Percentiles rank a stretch among this genome's conserved stretches.
These are phyloP conservation scores for Microctenopoma lineatum DNA, from an alignment of 2,797 vertebrate genomes.

Conservation along the genomic window DNA sequence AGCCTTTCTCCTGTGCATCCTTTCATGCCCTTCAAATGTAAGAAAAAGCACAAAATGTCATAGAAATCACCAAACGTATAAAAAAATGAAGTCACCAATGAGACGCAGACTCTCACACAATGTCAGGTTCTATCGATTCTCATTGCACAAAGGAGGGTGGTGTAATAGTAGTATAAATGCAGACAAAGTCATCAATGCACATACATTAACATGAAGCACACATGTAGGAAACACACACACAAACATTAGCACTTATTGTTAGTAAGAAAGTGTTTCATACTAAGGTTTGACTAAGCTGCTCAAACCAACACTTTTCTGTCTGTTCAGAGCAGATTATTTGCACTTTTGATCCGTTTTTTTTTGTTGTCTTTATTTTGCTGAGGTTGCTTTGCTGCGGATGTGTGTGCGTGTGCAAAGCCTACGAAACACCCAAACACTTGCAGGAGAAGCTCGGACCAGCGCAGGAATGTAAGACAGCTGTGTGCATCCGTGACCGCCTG, in stretches of 20 bases:
- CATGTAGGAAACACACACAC: conserved; percentile 31
- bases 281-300: conserved; percentile 49
- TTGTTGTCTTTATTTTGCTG: conserved; percentile 45
- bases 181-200: conserved; percentile 62
- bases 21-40: conserved; percentile 48
- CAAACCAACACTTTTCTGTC: conserved; percentile 36
- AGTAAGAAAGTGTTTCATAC: conserved; percentile 13
- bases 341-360: conserved; percentile 68
- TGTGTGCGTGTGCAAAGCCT: conserved; percentile 18
- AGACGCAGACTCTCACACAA: conserved; percentile 11
- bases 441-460: conserved; percentile 31
- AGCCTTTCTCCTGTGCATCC: conserved; percentile 29
- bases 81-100: not conserved
- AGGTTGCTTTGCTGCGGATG: conserved; percentile 30
- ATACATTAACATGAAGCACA: conserved; percentile 40
- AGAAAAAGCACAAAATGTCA: conserved; percentile 10
- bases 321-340: conserved; percentile 64
- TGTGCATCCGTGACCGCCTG: conserved; percentile 39
- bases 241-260: conserved; percentile 8
- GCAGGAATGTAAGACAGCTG: conserved; percentile 76
- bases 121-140: conserved; percentile 13
- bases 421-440: conserved; percentile 27
- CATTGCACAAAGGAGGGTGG: conserved; percentile 15
- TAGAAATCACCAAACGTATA: not conserved
- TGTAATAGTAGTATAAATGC: conserved; percentile 47